phyloP scores from a whole-genome alignment of 2,888 invertebrate genomes.

The Orthosia gracilis region DNA sequence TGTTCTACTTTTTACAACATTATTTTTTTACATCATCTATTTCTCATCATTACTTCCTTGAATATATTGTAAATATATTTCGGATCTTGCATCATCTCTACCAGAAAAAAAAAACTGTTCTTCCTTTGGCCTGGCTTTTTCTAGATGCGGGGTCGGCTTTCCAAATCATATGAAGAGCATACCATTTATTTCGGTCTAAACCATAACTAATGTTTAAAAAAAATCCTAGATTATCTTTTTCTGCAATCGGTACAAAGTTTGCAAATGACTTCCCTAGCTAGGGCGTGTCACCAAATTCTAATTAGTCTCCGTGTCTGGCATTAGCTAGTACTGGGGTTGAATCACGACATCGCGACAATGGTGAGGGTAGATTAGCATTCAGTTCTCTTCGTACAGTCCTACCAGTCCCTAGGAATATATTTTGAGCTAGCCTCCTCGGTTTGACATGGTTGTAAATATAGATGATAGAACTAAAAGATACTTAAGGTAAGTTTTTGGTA shows the following conservation, averaged over 20 bases:
- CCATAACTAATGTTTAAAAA: conserved; percentile 36
- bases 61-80: background rate
- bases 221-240: background rate
- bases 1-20: conserved; percentile 2
- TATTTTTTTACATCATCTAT: background rate
- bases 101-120: background rate
- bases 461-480: too few relatives aligned
- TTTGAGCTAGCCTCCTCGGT: conserved; percentile 10
- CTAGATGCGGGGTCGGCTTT: too few relatives aligned
- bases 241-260: conserved; percentile 80
- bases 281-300: conserved; percentile 90
- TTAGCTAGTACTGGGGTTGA: conserved; percentile 83
- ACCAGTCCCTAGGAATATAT: background rate
- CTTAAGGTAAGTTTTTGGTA: conserved; percentile 14
- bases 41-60: conserved; percentile 1
- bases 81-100: background rate
- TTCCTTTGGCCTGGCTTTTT: too few relatives aligned
- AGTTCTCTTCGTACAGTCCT: conserved; percentile 28
- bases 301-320: conserved; percentile 89
- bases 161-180: too few relatives aligned
- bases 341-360: conserved; percentile 75
- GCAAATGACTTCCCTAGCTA: conserved; percentile 76
- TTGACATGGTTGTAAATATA: conserved; percentile 1
- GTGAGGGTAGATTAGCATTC: conserved; percentile 47
- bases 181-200: background rate